Evolutionary conservation across 1,140 invertebrate genomes (phyloP).

Genomic region (Papilio polytes): DNA sequence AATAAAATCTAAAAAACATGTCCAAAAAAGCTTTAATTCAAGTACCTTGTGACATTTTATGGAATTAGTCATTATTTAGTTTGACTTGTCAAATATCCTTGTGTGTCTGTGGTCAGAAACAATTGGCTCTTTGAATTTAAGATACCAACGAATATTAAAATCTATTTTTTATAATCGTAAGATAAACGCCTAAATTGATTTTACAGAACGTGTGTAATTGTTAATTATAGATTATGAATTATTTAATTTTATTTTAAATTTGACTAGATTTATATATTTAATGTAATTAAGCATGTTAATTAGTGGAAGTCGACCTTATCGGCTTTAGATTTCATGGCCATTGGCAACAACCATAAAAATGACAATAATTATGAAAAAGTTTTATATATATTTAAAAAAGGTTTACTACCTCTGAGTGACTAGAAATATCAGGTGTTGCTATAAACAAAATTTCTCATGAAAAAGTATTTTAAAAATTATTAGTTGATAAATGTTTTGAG

Average conservation of each 20-base stretch:
- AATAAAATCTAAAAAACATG: no score
- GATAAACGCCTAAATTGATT: not conserved
- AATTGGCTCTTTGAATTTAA: not conserved
- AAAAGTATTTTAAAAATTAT: not conserved
- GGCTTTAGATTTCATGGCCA: not conserved
- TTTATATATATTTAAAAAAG: no score
- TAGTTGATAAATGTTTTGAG: not conserved
- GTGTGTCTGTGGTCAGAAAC: not conserved
- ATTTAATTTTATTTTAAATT: not conserved
- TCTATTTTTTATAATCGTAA: not conserved
- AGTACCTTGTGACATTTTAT: no score
- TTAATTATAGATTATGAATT: not conserved
- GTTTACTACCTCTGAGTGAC: not conserved
- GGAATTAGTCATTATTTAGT: not conserved
- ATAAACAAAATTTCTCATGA: not conserved
- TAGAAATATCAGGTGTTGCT: not conserved
- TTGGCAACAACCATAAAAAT: not conserved
- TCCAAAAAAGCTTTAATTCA: no score
- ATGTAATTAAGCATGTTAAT: not conserved
- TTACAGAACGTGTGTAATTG: not conserved
- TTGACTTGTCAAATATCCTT: not conserved
- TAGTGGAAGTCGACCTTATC: not conserved
- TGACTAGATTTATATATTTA: slow-evolving; percentile 8
- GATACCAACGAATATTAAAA: not conserved
- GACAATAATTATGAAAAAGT: not conserved